Conservation (phyloP, 2,888 invertebrate species). For the Philaethria dido region DNA sequence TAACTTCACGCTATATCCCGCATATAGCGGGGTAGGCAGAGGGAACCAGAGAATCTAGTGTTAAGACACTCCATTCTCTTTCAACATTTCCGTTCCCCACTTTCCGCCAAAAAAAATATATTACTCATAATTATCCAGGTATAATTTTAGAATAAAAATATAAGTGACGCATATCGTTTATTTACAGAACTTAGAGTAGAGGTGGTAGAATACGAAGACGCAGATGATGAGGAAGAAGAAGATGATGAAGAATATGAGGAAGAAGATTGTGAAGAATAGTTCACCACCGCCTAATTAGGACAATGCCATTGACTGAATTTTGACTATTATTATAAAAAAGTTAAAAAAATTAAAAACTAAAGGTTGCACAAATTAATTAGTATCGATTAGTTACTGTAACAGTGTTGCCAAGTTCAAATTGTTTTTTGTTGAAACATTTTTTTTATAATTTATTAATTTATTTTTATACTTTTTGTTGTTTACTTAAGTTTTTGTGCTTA, state of each 20-base stretch:
- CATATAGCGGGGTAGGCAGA: too few species aligned
- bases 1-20: too few species aligned
- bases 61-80: too few species aligned
- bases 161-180: not conserved
- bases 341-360: not conserved
- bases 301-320: slow-evolving; percentile 46
- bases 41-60: too few species aligned
- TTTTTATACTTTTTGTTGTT: slow-evolving; percentile 1
- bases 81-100: too few species aligned
- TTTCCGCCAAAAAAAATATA: too few species aligned
- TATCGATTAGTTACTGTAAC: slow-evolving; percentile 10
- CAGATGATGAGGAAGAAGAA: slow-evolving; percentile 50
- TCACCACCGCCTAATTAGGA: slow-evolving; percentile 40
- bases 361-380: slow-evolving; percentile 11
- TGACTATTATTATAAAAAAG: slow-evolving; percentile 24
- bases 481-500: not conserved
- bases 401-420: slow-evolving; percentile 23
- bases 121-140: too few species aligned
- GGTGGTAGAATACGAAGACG: slow-evolving; percentile 58
- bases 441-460: slow-evolving; percentile 11
- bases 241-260: slow-evolving; percentile 55
- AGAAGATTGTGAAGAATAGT: slow-evolving; percentile 52
- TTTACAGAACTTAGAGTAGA: slow-evolving; percentile 45
- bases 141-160: not conserved
- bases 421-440: slow-evolving; percentile 2